Evolutionary conservation across 2,113 vertebrate genomes (phyloP).

Genomic region (Macaca fascicularis): T2T-MFA8v1.1 NC_088390.1:60320001-60320500

Average conservation of each 20-base stretch:
- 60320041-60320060: background rate
- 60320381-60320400: background rate
- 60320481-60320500: background rate
- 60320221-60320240: slow-evolving; percentile 92
- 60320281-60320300: slow-evolving; percentile 97
- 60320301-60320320: slow-evolving; percentile 99
- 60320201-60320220: slow-evolving; percentile 15
- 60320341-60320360: slow-evolving; percentile 56
- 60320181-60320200: slow-evolving; percentile 28
- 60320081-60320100: background rate
- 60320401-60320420: background rate
- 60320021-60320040: slow-evolving; percentile 31
- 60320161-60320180: slow-evolving; percentile 14
- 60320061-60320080: background rate
- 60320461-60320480: background rate
- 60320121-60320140: slow-evolving; percentile 1
- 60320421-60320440: background rate
- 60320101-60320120: slow-evolving; percentile 5
- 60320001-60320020: background rate
- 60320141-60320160: slow-evolving; percentile 12
- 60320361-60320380: background rate
- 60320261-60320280: slow-evolving; percentile 97
- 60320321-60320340: slow-evolving; percentile 90
- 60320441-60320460: background rate
- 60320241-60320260: slow-evolving; percentile 99